Conservation (phyloP, 2,113 vertebrate species). For the Melanotaenia duboulayi region DNA sequence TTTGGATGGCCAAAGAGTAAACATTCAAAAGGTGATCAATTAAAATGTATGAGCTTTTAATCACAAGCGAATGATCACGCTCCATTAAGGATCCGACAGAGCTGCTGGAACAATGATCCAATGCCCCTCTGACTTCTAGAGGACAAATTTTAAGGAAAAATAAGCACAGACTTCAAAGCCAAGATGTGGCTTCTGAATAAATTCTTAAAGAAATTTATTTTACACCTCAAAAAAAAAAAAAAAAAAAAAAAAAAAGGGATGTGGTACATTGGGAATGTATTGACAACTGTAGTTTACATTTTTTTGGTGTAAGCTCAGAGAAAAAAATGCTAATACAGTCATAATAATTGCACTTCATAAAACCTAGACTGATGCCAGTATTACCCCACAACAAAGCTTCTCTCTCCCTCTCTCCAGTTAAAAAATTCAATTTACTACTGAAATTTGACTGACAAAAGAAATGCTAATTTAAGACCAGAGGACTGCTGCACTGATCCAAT, state of each 20-base stretch:
- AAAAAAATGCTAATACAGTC: conserved; percentile 86
- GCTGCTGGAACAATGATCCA: conserved; percentile 30
- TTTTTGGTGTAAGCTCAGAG: conserved; percentile 87
- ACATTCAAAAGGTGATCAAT: conserved; percentile 46
- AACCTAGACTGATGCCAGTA: conserved; percentile 84
- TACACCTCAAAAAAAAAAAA: conserved; percentile 79
- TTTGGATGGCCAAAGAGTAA: conserved; percentile 45
- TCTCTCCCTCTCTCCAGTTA: conserved; percentile 68
- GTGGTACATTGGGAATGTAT: conserved; percentile 85
- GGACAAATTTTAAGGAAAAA: conserved; percentile 59
- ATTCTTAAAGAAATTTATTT: conserved; percentile 86
- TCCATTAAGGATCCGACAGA: conserved; percentile 28
- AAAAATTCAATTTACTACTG: conserved; percentile 83
- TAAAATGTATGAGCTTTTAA: conserved; percentile 2
- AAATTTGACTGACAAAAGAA: conserved; percentile 84
- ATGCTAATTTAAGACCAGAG: conserved; percentile 81
- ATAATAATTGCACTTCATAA: conserved; percentile 88
- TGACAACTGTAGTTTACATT: conserved; percentile 84
- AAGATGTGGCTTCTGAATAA: conserved; percentile 74
- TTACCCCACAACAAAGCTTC: conserved; percentile 78
- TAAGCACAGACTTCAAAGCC: conserved; percentile 78
- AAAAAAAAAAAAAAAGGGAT: conserved; percentile 64
- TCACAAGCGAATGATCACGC: conserved; percentile 4
- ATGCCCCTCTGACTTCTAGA: conserved; percentile 35
- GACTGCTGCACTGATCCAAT: conserved; percentile 80